These are phyloP conservation scores for Laothoe populi DNA, from an alignment of 2,888 invertebrate genomes.

Conservation along the genomic window DNA sequence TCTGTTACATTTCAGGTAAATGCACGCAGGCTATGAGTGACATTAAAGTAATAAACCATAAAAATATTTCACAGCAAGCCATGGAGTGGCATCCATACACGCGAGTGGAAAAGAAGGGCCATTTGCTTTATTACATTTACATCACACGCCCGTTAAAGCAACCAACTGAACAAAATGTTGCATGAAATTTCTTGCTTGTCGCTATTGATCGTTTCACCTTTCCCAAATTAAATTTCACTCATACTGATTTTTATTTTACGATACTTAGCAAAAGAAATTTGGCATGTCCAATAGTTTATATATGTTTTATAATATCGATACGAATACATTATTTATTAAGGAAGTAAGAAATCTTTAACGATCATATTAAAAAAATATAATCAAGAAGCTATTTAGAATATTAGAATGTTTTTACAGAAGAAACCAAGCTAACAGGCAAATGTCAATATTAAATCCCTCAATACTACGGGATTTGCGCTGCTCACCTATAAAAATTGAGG, in stretches of 20 bases:
- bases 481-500: too few species aligned
- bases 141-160: conserved; percentile 70
- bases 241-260: background rate
- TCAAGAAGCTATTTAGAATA: too few species aligned
- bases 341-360: too few species aligned
- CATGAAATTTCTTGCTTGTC: conserved; percentile 56
- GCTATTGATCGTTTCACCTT: conserved; percentile 49
- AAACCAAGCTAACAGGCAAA: too few species aligned
- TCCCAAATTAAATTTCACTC: background rate
- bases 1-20: conserved; percentile 22
- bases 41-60: conserved; percentile 64
- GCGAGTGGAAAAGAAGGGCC: conserved; percentile 61
- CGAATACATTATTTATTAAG: too few species aligned
- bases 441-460: too few species aligned
- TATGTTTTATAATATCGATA: too few species aligned
- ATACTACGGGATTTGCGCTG: too few species aligned
- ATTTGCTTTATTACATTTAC: conserved; percentile 79
- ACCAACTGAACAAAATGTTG: conserved; percentile 69
- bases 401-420: too few species aligned
- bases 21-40: conserved; percentile 43
- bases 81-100: conserved; percentile 60
- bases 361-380: too few species aligned
- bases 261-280: background rate
- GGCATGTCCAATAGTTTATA: too few species aligned
- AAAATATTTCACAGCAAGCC: conserved; percentile 65